phyloP scores from a whole-genome alignment of 2,888 invertebrate genomes.

The Strigamia transsilvanica region DNA sequence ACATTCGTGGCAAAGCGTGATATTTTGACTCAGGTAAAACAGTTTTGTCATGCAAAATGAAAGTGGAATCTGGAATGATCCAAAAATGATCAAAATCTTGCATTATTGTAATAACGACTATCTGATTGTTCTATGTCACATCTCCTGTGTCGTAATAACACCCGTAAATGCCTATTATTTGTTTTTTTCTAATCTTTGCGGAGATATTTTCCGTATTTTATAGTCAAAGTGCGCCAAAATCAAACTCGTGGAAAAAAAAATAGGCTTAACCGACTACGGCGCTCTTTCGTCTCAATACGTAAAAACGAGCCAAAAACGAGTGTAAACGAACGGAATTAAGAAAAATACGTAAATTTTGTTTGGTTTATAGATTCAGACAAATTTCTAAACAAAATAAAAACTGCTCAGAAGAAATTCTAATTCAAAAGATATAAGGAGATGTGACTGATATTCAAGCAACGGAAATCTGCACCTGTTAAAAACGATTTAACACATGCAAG shows the following conservation, averaged over 20 bases:
- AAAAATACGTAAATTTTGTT: not conserved
- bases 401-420: not conserved
- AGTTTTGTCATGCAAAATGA: slow-evolving; percentile 10
- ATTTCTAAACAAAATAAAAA: not conserved
- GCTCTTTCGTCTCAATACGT: too few species aligned
- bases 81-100: not conserved
- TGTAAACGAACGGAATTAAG: not conserved
- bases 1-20: slow-evolving; percentile 13
- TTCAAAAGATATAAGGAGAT: not conserved
- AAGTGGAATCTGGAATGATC: not conserved
- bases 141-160: not conserved
- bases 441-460: not conserved
- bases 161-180: too few species aligned
- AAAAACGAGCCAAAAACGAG: too few species aligned
- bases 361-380: not conserved
- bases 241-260: too few species aligned
- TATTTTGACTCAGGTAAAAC: slow-evolving; percentile 27
- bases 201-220: too few species aligned
- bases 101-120: not conserved
- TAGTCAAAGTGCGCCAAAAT: too few species aligned
- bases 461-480: too few species aligned
- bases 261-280: too few species aligned
- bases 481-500: too few species aligned
- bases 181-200: too few species aligned
- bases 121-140: not conserved